Base-by-base conservation (phyloP, 2,113 vertebrate species). In the Prunella himalayana region DNA sequence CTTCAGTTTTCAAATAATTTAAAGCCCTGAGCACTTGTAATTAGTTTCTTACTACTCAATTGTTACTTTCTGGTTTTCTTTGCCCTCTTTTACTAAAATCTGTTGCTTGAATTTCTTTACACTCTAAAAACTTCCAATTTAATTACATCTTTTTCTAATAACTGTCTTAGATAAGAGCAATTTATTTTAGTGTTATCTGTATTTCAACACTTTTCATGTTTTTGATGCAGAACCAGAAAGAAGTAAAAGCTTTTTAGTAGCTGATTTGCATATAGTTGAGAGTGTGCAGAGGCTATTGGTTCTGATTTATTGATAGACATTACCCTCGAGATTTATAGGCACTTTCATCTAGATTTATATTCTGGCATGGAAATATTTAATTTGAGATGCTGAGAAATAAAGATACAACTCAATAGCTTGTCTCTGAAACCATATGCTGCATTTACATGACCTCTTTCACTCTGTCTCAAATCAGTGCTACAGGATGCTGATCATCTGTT, bases 401-500 rank as follows among this genome's bases (percentile, higher is more conserved):
- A 60, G 80, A 69, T 66, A 61, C 24, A 91, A 14, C 37, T 83
- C 59, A 59, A 5, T 51, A 56, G 3, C 23, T 68, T 89, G 81
- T 47, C 53, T 28, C 41, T 73, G 80, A 70, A 91, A 95, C 45
- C 79, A 39, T 83, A 79, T 79, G 82, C 61, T 95, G 22, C 25
- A 63, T 73, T 73, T 77, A n/a, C 11, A 27, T 88, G 94, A 92
- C 78, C 78, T 92, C 57, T 94, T 87, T 82, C 41, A 31, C 77
- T 90, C 47, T 86, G 42, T 69, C 65, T 92, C 45, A 76, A 13
- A 47, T 61, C 65, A 51, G 39, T 49, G 70, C 51, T 82, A 63
- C 45, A 79, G 50, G 31, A 84, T 82, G 61, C 50, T 88, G 73
- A 54, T 96, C 61, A 88, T 93, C 88, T 96, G 61, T 69, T 90